These are phyloP conservation scores for Planococcus citri DNA, from an alignment of 1,140 invertebrate genomes.

Conservation along the genomic window DNA sequence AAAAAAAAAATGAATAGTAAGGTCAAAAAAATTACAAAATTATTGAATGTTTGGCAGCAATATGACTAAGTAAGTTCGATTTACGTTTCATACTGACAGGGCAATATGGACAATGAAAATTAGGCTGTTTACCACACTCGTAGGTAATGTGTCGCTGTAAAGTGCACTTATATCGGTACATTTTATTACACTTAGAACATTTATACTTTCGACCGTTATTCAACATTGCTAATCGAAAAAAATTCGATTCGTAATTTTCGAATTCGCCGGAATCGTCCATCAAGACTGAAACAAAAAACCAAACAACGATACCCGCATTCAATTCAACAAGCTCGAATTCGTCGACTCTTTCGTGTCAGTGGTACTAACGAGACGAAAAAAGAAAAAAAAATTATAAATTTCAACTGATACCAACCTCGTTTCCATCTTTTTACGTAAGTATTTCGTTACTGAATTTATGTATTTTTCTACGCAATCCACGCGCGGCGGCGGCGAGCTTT, in stretches of 20 bases:
- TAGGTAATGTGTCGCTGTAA: constrained; percentile 34
- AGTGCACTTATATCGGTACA: constrained; percentile 40
- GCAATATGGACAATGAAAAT: constrained; percentile 44
- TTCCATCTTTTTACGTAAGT: background rate
- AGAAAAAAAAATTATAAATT: background rate
- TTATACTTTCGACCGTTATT: constrained; percentile 17
- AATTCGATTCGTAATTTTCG: constrained; percentile 5
- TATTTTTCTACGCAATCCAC: too few species aligned
- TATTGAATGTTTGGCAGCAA: constrained; percentile 19
- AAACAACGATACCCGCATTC: background rate
- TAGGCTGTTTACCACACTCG: constrained; percentile 44
- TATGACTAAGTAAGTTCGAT: constrained; percentile 34
- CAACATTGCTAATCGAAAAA: constrained; percentile 13
- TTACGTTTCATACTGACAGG: constrained; percentile 43
- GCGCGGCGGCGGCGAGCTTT: too few species aligned
- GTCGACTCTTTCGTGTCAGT: too few species aligned
- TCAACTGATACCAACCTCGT: background rate
- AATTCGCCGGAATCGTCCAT: background rate
- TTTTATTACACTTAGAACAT: constrained; percentile 35
- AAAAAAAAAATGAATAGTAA: background rate
- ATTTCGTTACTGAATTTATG: too few species aligned
- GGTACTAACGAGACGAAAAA: background rate
- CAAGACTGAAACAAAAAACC: constrained; percentile 1
- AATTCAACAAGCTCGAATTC: too few species aligned
- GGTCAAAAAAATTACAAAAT: background rate